phyloP scores from a whole-genome alignment of 1,140 invertebrate species.

The Bombus turneri region DNA sequence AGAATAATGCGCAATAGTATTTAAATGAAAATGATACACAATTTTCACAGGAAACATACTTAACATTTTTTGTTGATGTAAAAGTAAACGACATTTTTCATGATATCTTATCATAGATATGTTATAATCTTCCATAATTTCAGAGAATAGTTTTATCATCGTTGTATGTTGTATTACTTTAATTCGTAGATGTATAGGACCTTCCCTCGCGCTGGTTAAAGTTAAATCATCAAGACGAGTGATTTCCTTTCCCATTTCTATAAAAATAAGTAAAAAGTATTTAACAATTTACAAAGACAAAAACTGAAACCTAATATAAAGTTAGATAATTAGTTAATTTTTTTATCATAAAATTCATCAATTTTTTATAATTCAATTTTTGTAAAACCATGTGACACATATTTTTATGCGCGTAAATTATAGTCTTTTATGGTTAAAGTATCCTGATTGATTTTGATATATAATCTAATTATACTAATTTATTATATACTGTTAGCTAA shows the following conservation, averaged over 20 bases:
- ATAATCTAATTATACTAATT: background rate
- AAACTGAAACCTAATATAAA: background rate
- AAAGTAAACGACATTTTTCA: conserved; percentile 88
- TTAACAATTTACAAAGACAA: background rate
- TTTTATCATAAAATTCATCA: background rate
- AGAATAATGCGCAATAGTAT: background rate
- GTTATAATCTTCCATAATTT: conserved; percentile 89
- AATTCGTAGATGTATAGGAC: conserved; percentile 78
- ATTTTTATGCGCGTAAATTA: background rate
- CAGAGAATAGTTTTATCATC: conserved; percentile 79
- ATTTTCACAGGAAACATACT: conserved; percentile 82
- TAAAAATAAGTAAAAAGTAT: conserved; percentile 8
- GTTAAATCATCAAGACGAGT: conserved; percentile 68
- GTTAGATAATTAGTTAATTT: background rate
- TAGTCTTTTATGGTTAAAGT: background rate
- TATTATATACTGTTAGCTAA: background rate
- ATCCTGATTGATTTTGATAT: background rate
- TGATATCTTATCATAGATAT: conserved; percentile 88
- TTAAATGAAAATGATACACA: conserved; percentile 9
- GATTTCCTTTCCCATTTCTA: conserved; percentile 75
- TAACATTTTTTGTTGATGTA: conserved; percentile 89
- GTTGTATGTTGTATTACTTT: conserved; percentile 82
- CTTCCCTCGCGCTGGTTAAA: conserved; percentile 61
- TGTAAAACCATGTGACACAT: background rate
- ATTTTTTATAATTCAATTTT: background rate